Percentiles rank a stretch among this genome's conserved stretches.
Conservation (phyloP, 2,113 vertebrate genomes). For the Thalassoma bifasciatum region DNA sequence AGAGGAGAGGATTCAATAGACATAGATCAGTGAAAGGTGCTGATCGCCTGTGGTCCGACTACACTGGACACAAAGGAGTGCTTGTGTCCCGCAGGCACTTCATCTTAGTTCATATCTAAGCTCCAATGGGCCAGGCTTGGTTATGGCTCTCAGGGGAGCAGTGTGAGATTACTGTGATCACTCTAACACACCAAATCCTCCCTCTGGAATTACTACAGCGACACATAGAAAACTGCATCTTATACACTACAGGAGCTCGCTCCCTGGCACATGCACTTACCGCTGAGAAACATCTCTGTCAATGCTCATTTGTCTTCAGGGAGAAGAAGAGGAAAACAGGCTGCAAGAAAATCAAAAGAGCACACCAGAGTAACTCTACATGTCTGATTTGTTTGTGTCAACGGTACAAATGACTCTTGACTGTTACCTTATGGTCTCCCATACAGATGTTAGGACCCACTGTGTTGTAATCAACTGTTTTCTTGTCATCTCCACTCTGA, state of each 20-base stretch:
- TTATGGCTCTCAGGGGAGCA: constrained; percentile 73
- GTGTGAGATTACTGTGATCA: constrained; percentile 61
- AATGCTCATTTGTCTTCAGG: constrained; percentile 78
- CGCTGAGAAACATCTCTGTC: constrained; percentile 58
- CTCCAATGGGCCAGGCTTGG: constrained; percentile 46
- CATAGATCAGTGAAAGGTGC: constrained; percentile 77
- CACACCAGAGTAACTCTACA: constrained; percentile 12
- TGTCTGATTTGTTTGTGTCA: neutral
- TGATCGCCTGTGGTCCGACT: constrained; percentile 58
- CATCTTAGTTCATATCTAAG: constrained; percentile 75
- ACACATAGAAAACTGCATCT: neutral
- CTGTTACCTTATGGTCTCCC: constrained; percentile 88
- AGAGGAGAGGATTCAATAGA: constrained; percentile 72
- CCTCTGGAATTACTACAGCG: constrained; percentile 28
- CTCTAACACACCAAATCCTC: constrained; percentile 42
- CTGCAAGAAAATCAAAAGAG: constrained; percentile 61
- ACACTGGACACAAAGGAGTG: constrained; percentile 71
- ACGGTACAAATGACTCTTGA: neutral
- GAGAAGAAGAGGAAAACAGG: constrained; percentile 85
- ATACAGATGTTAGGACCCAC: constrained; percentile 85
- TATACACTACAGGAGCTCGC: constrained; percentile 12
- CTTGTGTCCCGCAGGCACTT: constrained; percentile 65
- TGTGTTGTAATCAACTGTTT: constrained; percentile 79
- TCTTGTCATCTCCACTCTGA: constrained; percentile 67
- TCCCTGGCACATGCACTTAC: constrained; percentile 58